These are phyloP conservation scores for Coronaproctus castanopsis DNA, from an alignment of 2,888 invertebrate species.

Conservation along the genomic window DNA sequence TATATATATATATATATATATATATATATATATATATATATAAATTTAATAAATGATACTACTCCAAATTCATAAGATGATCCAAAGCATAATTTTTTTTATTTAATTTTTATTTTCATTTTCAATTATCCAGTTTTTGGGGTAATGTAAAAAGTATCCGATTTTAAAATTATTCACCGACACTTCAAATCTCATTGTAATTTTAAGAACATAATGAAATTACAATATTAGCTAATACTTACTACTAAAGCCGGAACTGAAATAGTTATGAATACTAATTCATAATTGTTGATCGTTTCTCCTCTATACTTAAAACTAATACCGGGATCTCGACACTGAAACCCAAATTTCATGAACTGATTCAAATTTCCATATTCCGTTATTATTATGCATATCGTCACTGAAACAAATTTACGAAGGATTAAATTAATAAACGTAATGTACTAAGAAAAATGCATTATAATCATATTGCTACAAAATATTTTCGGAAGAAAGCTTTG, in stretches of 20 bases:
- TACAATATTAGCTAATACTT: no score
- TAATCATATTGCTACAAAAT: no score
- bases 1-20: not conserved
- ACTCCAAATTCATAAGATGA: not conserved
- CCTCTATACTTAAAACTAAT: slow-evolving; percentile 44
- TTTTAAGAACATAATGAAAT: no score
- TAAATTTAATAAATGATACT: not conserved
- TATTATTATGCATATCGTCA: slow-evolving; percentile 35
- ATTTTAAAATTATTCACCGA: no score
- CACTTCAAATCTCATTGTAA: no score
- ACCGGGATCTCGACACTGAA: slow-evolving; percentile 47
- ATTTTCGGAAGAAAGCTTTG: no score
- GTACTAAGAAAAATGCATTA: slow-evolving; percentile 4
- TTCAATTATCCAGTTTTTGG: no score
- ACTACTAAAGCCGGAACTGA: slow-evolving; percentile 31
- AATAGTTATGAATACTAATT: slow-evolving; percentile 34
- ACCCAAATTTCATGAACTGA: slow-evolving; percentile 37
- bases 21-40: not conserved
- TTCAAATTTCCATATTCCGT: slow-evolving; percentile 44
- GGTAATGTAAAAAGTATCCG: no score
- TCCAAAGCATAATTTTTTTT: not conserved
- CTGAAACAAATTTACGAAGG: slow-evolving; percentile 32
- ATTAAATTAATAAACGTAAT: no score
- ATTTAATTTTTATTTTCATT: no score
- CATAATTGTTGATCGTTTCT: slow-evolving; percentile 40